Base-by-base conservation (phyloP, 1,140 invertebrate genomes). In the Sinella curviseta region DNA sequence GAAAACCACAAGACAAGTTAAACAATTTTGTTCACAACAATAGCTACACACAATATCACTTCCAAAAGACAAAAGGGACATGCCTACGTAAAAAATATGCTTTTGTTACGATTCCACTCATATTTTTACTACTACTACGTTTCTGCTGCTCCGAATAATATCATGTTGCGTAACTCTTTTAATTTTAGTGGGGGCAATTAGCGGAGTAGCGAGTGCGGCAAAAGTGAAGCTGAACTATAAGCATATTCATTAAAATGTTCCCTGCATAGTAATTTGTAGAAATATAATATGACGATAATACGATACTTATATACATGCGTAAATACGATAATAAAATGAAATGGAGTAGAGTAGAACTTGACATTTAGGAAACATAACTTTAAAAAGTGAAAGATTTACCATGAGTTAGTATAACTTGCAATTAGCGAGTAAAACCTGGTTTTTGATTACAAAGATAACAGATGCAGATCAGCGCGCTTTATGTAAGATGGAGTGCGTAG, bases 281-380 rank as follows among this genome's bases (percentile, higher is more conserved):
- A 20, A 48, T 48, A 20, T 48, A 48, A 12, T 48, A 48, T 48
- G 8, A 8, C 39, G 20, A 12, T 20, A 12, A 20, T 12, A 20
- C 8, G 39, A 48, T 48, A 20, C 8, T 8, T 48, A 48, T 48
- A 20, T 48, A 20, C 39, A 48, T 48, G 39, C 39, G 20, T 48
- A 48, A 8, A 48, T 48, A 20, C 39, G 39, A 48, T 8, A 8
- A 48, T 48, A 20, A 20, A 48, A 20, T 12, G n/a, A 17, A 70
- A 70, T 30, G 65, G 14, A 70, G 24, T 30, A 24, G 31, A 33
- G 14, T 31, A n/a, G 31, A n/a, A 33, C 31, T 70, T 70, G 65
- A 70, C 65, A 70, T 30, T 70, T 70, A 70, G 65, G 65, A 70
- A 70, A 70, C 65, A 70, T 70, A 70, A 70, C 31, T 70, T 70